A percentile compares a stretch with the other conserved stretches of the same genome.
Conservation (phyloP, 2,113 vertebrate species). For the Hyaena hyaena region DNA sequence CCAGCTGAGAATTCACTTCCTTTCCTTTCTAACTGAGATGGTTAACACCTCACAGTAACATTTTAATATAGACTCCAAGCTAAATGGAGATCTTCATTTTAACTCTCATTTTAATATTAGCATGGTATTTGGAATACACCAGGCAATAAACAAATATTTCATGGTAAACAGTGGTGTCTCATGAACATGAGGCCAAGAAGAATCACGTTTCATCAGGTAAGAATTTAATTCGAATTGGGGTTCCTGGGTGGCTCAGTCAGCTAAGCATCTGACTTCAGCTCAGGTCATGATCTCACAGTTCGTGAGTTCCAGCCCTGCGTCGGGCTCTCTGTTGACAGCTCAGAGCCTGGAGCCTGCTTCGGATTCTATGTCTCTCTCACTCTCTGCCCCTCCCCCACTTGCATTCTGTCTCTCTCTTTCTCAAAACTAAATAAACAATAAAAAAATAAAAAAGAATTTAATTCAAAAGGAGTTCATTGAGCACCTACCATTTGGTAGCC, state of each 20-base stretch:
- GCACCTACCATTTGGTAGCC: not conserved
- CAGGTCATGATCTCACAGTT: not conserved
- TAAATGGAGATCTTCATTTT: not conserved
- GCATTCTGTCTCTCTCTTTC: not conserved
- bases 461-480: not conserved
- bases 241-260: not conserved
- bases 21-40: conserved; percentile 38
- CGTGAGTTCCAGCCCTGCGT: not conserved
- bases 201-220: not conserved
- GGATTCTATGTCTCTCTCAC: not conserved
- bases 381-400: not conserved
- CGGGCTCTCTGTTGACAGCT: fast-evolving
- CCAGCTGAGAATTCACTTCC: not conserved
- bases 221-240: not conserved
- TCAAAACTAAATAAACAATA: not conserved
- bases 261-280: not conserved
- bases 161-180: not conserved
- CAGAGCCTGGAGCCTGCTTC: not conserved
- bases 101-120: not conserved
- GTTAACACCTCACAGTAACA: not conserved
- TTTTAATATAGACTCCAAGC: conserved; percentile 7
- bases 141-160: conserved; percentile 8
- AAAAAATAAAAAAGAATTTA: not conserved
- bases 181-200: not conserved
- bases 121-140: not conserved